These are phyloP conservation scores for Lamprologus callipterus DNA, from an alignment of 2,113 vertebrate species.

Conservation along the genomic window DNA sequence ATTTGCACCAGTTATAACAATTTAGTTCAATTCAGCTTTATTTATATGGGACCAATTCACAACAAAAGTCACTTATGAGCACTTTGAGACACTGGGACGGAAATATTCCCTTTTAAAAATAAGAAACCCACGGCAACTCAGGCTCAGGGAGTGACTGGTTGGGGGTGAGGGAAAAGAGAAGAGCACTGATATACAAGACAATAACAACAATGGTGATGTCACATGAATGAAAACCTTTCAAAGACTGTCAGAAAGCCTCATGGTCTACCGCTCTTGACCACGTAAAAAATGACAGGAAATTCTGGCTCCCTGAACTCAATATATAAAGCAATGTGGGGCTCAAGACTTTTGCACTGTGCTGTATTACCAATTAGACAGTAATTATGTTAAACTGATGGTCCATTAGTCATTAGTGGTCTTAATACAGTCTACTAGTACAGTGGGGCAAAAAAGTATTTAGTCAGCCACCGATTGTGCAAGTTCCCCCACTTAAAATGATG, in stretches of 20 bases:
- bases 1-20: neutral
- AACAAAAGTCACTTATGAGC: neutral
- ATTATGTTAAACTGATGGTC: neutral
- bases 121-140: neutral
- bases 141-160: neutral
- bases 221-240: neutral
- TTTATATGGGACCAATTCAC: neutral
- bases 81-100: neutral
- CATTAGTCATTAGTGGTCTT: neutral
- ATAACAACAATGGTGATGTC: neutral
- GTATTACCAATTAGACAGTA: neutral
- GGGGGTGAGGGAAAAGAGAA: neutral
- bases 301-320: neutral
- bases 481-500: no score
- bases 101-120: neutral
- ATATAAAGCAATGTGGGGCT: neutral
- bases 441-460: no score
- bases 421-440: neutral
- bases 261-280: neutral
- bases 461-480: no score
- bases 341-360: neutral
- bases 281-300: neutral
- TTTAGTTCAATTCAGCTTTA: neutral
- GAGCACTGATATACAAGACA: neutral
- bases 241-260: neutral